A percentile compares a stretch with the other conserved stretches of the same genome.
Evolutionary conservation across 2,797 vertebrate species (phyloP).

Genomic region (Cyclopterus lumpus): DNA sequence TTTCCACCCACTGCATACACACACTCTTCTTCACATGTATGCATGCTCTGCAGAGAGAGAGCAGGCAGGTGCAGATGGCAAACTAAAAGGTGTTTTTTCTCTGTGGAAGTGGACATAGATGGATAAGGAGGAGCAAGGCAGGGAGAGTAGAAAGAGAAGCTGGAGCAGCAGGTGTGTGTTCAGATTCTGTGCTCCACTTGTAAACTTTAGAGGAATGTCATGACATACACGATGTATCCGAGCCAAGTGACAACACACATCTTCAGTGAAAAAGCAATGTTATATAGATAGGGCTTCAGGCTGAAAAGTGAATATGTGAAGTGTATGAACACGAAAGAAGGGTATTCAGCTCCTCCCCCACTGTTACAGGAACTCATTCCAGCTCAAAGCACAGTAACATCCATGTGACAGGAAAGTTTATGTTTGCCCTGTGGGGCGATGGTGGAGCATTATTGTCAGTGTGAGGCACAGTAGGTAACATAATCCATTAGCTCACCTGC

Average conservation of each 20-base stretch:
- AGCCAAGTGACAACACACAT: conserved; percentile 42
- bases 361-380: conserved; percentile 21
- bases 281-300: conserved; percentile 16
- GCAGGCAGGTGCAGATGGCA: conserved; percentile 49
- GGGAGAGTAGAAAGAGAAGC: neutral
- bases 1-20: conserved; percentile 43
- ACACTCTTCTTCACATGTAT: conserved; percentile 28
- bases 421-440: conserved; percentile 38
- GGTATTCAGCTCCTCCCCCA: conserved; percentile 12
- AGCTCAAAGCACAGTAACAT: conserved; percentile 35
- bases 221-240: conserved; percentile 18
- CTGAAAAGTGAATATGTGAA: conserved; percentile 33
- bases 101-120: conserved; percentile 3
- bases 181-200: neutral
- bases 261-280: neutral
- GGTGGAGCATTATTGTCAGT: conserved; percentile 9
- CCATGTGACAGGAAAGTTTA: conserved; percentile 34
- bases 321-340: conserved; percentile 9
- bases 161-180: conserved; percentile 23
- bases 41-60: conserved; percentile 5
- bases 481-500: conserved; percentile 58
- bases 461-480: conserved; percentile 29
- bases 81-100: conserved; percentile 21
- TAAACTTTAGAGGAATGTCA: conserved; percentile 49
- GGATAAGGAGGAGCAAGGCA: neutral